Evolutionary conservation across 2,888 invertebrate species (phyloP), one percentile per base, ranked within the genome.

Genomic region (Sphinx pinastri): DNA sequence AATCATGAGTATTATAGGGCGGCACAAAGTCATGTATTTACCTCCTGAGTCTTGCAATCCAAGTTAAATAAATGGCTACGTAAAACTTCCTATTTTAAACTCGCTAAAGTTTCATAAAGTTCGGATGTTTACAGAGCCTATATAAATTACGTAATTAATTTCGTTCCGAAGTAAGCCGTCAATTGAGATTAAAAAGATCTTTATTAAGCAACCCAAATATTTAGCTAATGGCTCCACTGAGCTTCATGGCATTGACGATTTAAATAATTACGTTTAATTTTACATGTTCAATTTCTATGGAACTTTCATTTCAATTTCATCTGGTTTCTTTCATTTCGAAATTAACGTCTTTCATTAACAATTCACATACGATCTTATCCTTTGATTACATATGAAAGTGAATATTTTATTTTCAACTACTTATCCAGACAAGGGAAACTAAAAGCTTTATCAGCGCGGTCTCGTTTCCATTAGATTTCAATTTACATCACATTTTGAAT

Each of bases 181-280:
- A 13, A 63, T 63, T 63, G 19, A 25, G 63, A 63, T 49, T 63
- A 49, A 63, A 63, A 47, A 47, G 63, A 47, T 49, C 63, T 63
- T 49, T 49, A 47, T 63, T 47, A 19, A 45, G 47, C 45, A 60
- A 19, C 58, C 19, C 58, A 38, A 47, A 49, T 63, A 25, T 25
- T 25, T 25, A 63, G 47, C 49, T 19, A 16, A 49, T 19, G 19
- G 63, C 19, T 25, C 16, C 13, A 47, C 13, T 2, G 16, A 13
- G 13, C 47, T 63, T 63, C 47, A 16, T 47, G 16, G 11, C 47
- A 47, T 49, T 25, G 19, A 49, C 7, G 19, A 63, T 47, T 63
- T 49, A 49, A 19, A 63, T 63, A 19, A 63, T 45, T 60, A 38
- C 47, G 45, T 63, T 63, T 63, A 12, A 0, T 54, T n/a, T n/a